Percentiles rank a stretch among this genome's conserved stretches.
Conservation (phyloP, 2,113 vertebrate species). For the Alectura lathami region DNA sequence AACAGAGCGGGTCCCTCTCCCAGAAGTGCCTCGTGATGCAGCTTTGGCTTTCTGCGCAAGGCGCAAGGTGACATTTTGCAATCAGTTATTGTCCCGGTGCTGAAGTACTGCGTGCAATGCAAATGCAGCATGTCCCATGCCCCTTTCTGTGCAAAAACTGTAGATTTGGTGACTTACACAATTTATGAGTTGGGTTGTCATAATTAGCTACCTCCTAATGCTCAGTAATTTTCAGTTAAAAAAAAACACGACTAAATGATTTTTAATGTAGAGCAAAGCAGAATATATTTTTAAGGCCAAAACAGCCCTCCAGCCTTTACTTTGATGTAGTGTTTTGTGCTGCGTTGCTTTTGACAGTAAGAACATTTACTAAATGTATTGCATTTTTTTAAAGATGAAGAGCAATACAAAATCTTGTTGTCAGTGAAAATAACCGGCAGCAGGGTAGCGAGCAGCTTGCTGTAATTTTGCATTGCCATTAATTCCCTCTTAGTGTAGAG, state of each 20-base stretch:
- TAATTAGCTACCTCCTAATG: not conserved
- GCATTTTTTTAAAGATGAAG: not conserved
- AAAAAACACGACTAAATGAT: not conserved
- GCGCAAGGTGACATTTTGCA: not conserved
- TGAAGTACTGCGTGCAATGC: not conserved
- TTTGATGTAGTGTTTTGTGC: not conserved
- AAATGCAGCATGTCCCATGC: fast-evolving
- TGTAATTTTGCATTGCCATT: conserved; percentile 41
- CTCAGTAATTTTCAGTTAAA: not conserved
- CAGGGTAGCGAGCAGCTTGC: not conserved
- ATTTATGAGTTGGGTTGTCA: not conserved
- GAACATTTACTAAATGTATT: not conserved
- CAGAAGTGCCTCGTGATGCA: not conserved
- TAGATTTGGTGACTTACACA: not conserved
- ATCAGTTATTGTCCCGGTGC: not conserved
- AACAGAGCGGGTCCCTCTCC: not conserved
- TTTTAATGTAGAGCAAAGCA: not conserved
- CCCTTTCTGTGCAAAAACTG: not conserved
- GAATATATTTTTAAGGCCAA: not conserved
- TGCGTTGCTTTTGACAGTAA: not conserved
- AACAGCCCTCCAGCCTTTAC: not conserved
- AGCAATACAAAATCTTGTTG: not conserved
- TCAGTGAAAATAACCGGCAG: conserved; percentile 34
- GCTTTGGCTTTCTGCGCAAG: not conserved
- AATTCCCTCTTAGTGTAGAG: conserved; percentile 38